Conservation (phyloP, 1,140 invertebrate genomes). For the Caerostris darwini region DNA sequence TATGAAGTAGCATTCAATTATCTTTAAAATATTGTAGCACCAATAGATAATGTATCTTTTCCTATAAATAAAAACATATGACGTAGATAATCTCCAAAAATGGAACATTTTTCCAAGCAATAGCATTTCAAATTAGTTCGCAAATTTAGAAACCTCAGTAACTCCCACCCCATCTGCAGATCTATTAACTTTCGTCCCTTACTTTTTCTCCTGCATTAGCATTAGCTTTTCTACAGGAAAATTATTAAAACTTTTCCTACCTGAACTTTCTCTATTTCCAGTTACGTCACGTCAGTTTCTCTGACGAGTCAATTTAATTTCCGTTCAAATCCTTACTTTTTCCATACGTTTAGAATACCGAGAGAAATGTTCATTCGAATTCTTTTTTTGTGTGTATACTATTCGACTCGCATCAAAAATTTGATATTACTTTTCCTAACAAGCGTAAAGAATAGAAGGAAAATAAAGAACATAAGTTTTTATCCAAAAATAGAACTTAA, state of each 20-base stretch:
- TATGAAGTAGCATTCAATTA: background rate
- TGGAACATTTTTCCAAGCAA: background rate
- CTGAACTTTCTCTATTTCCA: conserved; percentile 29
- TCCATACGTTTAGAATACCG: background rate
- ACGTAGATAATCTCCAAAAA: background rate
- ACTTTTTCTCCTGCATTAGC: background rate
- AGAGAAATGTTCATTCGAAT: conserved; percentile 12
- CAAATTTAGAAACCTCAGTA: background rate
- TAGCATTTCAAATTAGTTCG: background rate
- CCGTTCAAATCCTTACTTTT: conserved; percentile 7
- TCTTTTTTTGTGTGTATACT: background rate
- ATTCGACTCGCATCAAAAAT: background rate
- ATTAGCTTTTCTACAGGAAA: background rate
- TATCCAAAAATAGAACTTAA: background rate
- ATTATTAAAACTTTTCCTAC: conserved; percentile 31
- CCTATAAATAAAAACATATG: background rate
- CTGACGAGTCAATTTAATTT: conserved; percentile 40
- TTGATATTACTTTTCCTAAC: background rate
- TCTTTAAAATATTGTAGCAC: background rate
- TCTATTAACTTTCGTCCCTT: background rate
- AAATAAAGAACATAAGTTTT: background rate
- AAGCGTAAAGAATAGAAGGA: background rate
- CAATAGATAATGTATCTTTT: background rate
- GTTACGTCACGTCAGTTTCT: conserved; percentile 17
- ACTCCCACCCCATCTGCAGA: background rate